Conservation (phyloP, 2,797 vertebrate species). For the Perodicticus potto region DNA sequence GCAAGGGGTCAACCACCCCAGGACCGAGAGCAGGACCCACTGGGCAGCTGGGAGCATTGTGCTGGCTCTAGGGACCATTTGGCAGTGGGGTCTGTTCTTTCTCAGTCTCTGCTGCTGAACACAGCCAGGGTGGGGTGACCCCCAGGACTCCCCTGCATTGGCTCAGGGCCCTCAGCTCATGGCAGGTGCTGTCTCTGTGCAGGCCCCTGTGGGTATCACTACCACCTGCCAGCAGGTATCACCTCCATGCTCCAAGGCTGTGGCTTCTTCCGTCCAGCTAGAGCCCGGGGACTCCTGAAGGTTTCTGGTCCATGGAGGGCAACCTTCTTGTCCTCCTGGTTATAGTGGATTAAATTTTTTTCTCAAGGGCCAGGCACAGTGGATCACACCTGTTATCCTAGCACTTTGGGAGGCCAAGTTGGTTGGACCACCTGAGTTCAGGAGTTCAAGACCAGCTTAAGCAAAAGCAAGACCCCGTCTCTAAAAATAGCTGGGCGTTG, state of each 20-base stretch:
- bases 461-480: too few species aligned
- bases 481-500: too few species aligned
- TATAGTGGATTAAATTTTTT: background rate
- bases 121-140: background rate
- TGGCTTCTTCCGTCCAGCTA: background rate
- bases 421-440: too few species aligned
- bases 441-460: too few species aligned
- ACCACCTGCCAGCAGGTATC: background rate
- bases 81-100: background rate
- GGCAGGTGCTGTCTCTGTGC: background rate
- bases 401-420: too few species aligned
- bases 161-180: background rate
- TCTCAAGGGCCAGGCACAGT: too few species aligned
- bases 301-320: background rate
- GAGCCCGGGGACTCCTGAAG: background rate
- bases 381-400: too few species aligned
- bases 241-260: background rate
- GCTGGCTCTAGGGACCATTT: background rate
- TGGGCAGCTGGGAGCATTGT: background rate
- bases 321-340: background rate
- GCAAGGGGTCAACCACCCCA: background rate
- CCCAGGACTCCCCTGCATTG: background rate
- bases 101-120: too few species aligned
- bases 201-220: background rate
- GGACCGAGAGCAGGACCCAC: background rate